These are phyloP conservation scores for Protonibea diacanthus DNA, from an alignment of 2,797 vertebrate species.

Conservation along the genomic window DNA sequence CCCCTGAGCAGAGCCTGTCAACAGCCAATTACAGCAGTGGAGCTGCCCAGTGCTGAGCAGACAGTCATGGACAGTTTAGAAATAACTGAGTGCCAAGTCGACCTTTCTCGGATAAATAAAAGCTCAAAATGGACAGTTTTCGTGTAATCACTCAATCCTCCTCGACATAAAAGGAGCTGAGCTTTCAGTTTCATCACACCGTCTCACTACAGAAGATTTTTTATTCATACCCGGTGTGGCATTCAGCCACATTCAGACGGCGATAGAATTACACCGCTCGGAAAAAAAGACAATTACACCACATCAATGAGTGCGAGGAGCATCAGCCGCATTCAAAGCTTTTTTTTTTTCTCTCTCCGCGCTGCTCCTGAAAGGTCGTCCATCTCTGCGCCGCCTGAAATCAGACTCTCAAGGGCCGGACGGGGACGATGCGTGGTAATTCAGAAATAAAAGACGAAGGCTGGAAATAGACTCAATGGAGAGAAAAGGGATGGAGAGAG, in stretches of 20 bases:
- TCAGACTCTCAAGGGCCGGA: slow-evolving; percentile 52
- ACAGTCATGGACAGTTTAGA: neutral
- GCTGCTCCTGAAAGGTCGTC: slow-evolving; percentile 53
- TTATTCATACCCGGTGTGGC: slow-evolving; percentile 42
- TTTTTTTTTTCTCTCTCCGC: neutral
- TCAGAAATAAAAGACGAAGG: slow-evolving; percentile 47
- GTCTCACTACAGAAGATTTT: slow-evolving; percentile 31
- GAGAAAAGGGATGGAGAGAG: slow-evolving; percentile 10
- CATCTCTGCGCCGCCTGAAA: slow-evolving; percentile 58
- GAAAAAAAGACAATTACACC: slow-evolving; percentile 60
- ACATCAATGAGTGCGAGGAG: slow-evolving; percentile 43
- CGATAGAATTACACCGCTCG: slow-evolving; percentile 60
- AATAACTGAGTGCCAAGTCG: neutral
- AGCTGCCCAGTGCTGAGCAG: neutral
- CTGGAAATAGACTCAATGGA: slow-evolving; percentile 50
- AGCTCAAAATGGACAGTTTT: neutral
- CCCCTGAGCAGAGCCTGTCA: no score
- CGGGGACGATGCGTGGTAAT: slow-evolving; percentile 48
- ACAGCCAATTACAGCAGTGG: no score
- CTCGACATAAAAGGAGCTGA: slow-evolving; percentile 14
- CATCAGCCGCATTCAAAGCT: slow-evolving; percentile 40
- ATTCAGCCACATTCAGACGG: slow-evolving; percentile 31
- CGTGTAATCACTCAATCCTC: slow-evolving; percentile 12
- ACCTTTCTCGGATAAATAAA: neutral
- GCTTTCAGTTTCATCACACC: neutral